These are phyloP conservation scores for Sebastes nivosus DNA, from an alignment of 2,797 vertebrate species.

Conservation along the genomic window DNA sequence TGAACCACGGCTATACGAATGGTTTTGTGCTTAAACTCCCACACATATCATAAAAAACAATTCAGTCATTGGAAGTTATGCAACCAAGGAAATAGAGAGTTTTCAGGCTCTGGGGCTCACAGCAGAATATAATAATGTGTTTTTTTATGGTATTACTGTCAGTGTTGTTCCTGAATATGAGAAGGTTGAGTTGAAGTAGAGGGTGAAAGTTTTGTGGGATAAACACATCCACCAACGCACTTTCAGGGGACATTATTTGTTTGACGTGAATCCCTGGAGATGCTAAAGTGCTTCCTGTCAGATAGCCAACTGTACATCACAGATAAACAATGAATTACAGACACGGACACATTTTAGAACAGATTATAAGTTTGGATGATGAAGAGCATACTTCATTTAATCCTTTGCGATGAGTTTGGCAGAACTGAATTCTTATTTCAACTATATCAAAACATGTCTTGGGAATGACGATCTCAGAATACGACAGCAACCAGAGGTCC, in stretches of 20 bases:
- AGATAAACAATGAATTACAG: not conserved
- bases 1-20: too few relatives aligned
- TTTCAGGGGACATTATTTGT: not conserved
- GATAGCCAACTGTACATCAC: not conserved
- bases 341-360: not conserved
- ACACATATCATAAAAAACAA: not conserved
- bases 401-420: not conserved
- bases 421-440: not conserved
- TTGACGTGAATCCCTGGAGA: not conserved
- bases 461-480: too few relatives aligned
- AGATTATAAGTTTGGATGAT: not conserved
- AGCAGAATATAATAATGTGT: not conserved
- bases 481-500: too few relatives aligned
- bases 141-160: not conserved
- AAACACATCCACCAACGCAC: not conserved
- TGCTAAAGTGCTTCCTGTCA: slow-evolving; percentile 16
- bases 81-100: not conserved
- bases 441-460: not conserved
- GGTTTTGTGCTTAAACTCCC: not conserved
- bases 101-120: not conserved
- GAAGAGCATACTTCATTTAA: not conserved
- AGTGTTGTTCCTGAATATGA: not conserved
- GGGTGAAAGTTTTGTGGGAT: not conserved
- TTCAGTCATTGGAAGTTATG: not conserved
- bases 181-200: not conserved